These are phyloP conservation scores for Acipenser transmontanus DNA, from an alignment of 2,797 vertebrate species.

Conservation along the genomic window DNA sequence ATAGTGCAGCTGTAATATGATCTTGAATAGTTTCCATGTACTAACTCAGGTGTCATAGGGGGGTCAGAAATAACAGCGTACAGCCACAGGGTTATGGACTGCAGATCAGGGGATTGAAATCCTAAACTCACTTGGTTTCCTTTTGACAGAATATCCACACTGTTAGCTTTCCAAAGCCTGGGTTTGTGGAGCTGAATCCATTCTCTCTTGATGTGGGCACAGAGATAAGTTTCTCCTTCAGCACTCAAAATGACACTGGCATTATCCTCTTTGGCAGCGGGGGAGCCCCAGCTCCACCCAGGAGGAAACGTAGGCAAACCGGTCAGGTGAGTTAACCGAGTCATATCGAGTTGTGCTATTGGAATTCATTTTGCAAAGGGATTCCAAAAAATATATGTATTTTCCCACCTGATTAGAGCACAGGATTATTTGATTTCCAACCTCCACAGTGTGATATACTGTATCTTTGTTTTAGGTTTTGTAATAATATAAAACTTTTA, in stretches of 20 bases:
- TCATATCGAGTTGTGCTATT: too few relatives aligned
- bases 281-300: constrained; percentile 46
- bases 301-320: constrained; percentile 77
- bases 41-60: neutral
- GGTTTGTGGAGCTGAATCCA: constrained; percentile 78
- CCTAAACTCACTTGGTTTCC: constrained; percentile 1
- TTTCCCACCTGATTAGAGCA: too few relatives aligned
- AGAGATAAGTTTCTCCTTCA: constrained; percentile 94
- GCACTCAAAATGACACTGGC: constrained; percentile 83
- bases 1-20: constrained; percentile 1
- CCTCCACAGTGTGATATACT: too few relatives aligned
- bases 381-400: too few relatives aligned
- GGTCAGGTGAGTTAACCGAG: constrained; percentile 55
- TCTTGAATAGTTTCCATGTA: neutral
- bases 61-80: neutral
- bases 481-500: too few relatives aligned
- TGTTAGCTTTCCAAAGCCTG: constrained; percentile 83
- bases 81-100: neutral
- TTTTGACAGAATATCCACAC: constrained; percentile 77
- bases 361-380: too few relatives aligned
- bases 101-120: constrained; percentile 3
- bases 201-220: constrained; percentile 64
- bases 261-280: constrained; percentile 77
- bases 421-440: too few relatives aligned
- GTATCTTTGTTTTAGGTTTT: too few relatives aligned